Conservation (phyloP, 2,888 invertebrate species). For the Eudasyphora cyanicolor region DNA sequence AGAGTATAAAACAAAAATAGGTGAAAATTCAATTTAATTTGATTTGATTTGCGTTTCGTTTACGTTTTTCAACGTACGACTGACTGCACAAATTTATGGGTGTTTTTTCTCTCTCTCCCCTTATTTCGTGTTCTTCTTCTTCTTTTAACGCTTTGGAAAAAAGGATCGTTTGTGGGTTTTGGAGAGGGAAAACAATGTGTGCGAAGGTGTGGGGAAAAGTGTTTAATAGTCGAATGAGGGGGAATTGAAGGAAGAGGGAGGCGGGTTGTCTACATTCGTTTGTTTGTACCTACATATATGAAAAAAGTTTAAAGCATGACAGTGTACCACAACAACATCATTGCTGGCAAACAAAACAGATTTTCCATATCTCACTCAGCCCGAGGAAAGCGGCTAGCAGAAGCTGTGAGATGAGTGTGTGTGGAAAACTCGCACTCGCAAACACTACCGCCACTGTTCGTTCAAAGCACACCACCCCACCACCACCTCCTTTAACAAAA, state of each 20-base stretch:
- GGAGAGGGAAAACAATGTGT: neutral
- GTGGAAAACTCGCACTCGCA: neutral
- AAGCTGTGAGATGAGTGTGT: neutral
- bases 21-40: slow-evolving; percentile 77
- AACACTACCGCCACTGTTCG: too few species aligned
- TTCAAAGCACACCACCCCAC: too few species aligned
- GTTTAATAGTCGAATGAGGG: slow-evolving; percentile 12
- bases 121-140: neutral
- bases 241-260: neutral
- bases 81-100: slow-evolving; percentile 72
- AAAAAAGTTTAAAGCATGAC: slow-evolving; percentile 18
- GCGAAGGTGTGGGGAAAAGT: neutral
- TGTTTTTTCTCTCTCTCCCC: neutral
- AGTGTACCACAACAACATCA: neutral
- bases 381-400: too few species aligned
- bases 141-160: neutral
- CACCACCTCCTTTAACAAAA: neutral
- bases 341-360: slow-evolving; percentile 22
- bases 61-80: slow-evolving; percentile 73
- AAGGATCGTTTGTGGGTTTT: neutral
- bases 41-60: slow-evolving; percentile 77
- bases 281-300: neutral
- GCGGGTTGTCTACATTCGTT: neutral
- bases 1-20: slow-evolving; percentile 2
- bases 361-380: neutral